phyloP scores from a whole-genome alignment of 2,888 invertebrate genomes.

The Acanthosoma haemorrhoidale region DNA sequence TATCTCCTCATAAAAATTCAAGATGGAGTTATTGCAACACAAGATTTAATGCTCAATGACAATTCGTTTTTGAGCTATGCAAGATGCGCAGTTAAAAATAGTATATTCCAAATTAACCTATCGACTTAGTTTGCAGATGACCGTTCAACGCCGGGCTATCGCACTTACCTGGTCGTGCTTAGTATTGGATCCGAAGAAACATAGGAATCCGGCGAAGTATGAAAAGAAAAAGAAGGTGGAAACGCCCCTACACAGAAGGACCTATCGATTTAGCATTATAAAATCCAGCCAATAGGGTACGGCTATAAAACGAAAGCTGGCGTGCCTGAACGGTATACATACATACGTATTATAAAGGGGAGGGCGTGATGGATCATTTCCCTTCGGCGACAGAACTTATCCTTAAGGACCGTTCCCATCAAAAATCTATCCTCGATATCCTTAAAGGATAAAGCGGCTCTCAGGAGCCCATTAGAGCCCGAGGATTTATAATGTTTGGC shows the following conservation, averaged over 20 bases:
- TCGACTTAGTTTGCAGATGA: too few relatives aligned
- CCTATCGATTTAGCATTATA: conserved; percentile 5
- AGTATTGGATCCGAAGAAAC: too few relatives aligned
- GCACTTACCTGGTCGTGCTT: too few relatives aligned
- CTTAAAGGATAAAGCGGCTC: not conserved
- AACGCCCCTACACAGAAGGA: not conserved
- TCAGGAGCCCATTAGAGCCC: conserved; percentile 6
- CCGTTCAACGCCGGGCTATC: too few relatives aligned
- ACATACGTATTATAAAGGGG: too few relatives aligned
- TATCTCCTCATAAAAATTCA: too few relatives aligned
- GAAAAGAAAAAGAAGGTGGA: not conserved
- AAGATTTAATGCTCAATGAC: too few relatives aligned
- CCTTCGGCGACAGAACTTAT: not conserved
- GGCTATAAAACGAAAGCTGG: conserved; percentile 10
- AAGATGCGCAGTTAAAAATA: too few relatives aligned
- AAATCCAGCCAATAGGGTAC: conserved; percentile 5
- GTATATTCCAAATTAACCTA: too few relatives aligned
- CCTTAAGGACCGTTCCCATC: conserved; percentile 15
- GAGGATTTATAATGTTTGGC: not conserved
- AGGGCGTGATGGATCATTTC: not conserved
- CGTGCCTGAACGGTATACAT: not conserved
- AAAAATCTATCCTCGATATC: conserved; percentile 16
- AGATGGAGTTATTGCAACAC: too few relatives aligned
- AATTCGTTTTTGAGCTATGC: too few relatives aligned
- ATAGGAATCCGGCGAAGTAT: too few relatives aligned